Evolutionary conservation across 2,797 vertebrate species (phyloP), one percentile per base, ranked within the genome.

Genomic region (Chelonia mydas): DNA sequence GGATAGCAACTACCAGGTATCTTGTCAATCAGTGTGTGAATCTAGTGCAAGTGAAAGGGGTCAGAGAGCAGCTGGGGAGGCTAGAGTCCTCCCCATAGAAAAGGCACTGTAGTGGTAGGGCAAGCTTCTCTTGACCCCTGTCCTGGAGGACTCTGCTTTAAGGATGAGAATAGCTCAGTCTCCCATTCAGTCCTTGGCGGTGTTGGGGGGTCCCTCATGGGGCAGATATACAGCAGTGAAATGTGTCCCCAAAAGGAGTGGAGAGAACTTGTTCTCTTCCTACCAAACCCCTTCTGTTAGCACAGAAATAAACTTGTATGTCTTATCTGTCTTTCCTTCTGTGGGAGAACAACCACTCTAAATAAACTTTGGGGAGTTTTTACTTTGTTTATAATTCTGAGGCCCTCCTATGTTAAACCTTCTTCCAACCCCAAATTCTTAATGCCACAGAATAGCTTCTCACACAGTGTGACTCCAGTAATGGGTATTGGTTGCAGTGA

Each of bases 1-100:
- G 99, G 99, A 99, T 91, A 99, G 99, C 98, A 99, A 99, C 98
- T 99, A 99, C 49, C 99, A 99, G 99, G 99, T 99, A 97, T 76
- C 5, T 87, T 59, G 83, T 11, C 8, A 12, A 55, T 0, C 41
- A 41, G 12, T 2, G 27, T 45, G 8, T 16, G 55, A 57, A 72
- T 45, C 47, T 50, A 84, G 8, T n/a, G 31, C 50, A 57, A 47
- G n/a, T 74, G 45, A 68, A 68, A 57, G 77, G 28, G 81, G 50
- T 33, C 59, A 41, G 84, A 0, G 37, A 9, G 57, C 23, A 16
- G 49, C 54, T 76, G 27, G 85, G 86, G 53, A 16, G 0, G 12
- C 45, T 1, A 25, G 31, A 37, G 81, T 33, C 28, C 8, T 37
- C 61, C 37, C 80, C 7, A 5, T 3, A 72, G 50, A 17, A 59